Percentiles rank a stretch among this genome's conserved stretches.
phyloP scores from a whole-genome alignment of 2,797 vertebrate species.

The Acanthiza pusilla region DNA sequence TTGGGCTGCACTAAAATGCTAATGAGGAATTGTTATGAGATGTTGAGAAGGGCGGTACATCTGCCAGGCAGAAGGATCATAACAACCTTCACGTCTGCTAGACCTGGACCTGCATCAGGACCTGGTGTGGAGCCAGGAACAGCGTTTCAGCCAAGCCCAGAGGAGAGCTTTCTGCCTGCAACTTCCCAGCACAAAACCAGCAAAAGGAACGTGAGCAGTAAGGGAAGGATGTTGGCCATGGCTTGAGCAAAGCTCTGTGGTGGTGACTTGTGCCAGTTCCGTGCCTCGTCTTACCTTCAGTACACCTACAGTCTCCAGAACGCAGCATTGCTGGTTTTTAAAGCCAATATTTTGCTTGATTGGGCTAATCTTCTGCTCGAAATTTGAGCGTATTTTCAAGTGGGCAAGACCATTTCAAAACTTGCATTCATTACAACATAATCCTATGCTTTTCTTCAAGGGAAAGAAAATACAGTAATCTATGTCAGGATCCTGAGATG shows the following conservation, averaged over 20 bases:
- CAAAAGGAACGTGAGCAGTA: background rate
- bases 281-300: rapidly evolving
- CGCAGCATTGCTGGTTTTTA: background rate
- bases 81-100: background rate
- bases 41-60: background rate
- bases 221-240: background rate
- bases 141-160: background rate
- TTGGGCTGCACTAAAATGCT: background rate
- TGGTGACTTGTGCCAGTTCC: background rate
- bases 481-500: background rate
- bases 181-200: background rate
- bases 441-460: background rate
- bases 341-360: background rate
- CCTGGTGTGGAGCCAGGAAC: background rate
- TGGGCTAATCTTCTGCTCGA: background rate
- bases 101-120: background rate
- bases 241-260: rapidly evolving
- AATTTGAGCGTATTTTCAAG: background rate
- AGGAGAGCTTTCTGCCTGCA: background rate
- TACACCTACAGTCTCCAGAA: background rate
- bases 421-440: background rate
- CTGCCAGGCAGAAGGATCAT: background rate
- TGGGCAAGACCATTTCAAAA: background rate
- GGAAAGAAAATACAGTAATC: background rate
- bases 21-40: background rate